A percentile compares a stretch with the other conserved stretches of the same genome.
phyloP scores from a whole-genome alignment of 2,113 vertebrate species.

The Gymnobelideus leadbeateri region DNA sequence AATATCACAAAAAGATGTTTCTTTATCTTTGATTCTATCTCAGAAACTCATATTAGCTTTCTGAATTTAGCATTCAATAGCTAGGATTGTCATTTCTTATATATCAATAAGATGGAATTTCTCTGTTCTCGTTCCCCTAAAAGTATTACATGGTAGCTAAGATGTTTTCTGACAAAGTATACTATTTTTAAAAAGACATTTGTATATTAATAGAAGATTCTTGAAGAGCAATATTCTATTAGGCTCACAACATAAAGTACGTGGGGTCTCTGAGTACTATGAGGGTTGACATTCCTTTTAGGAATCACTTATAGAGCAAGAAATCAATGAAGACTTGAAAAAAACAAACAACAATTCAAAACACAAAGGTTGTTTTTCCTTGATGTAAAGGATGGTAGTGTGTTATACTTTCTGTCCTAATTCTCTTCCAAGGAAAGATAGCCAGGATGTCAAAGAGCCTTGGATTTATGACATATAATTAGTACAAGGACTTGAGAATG shows the following conservation, averaged over 20 bases:
- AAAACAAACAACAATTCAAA: background rate
- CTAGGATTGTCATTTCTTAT: background rate
- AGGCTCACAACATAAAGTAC: background rate
- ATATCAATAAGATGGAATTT: background rate
- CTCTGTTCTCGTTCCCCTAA: background rate
- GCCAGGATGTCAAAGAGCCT: background rate
- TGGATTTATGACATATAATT: background rate
- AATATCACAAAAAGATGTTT: too few relatives aligned
- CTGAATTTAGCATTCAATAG: too few relatives aligned
- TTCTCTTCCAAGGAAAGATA: background rate
- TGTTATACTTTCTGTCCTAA: background rate
- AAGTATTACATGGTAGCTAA: background rate
- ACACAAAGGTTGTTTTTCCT: background rate
- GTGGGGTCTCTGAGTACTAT: too few relatives aligned
- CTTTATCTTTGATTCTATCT: too few relatives aligned
- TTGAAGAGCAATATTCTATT: background rate
- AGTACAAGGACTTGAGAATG: background rate
- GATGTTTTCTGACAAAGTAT: background rate
- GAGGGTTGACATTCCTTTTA: too few relatives aligned
- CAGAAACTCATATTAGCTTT: too few relatives aligned
- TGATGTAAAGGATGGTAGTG: background rate
- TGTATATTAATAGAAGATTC: background rate
- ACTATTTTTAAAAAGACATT: background rate
- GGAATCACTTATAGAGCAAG: background rate
- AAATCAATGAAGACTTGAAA: background rate